Conservation (phyloP, 2,888 invertebrate species). For the Plusia festucae region DNA sequence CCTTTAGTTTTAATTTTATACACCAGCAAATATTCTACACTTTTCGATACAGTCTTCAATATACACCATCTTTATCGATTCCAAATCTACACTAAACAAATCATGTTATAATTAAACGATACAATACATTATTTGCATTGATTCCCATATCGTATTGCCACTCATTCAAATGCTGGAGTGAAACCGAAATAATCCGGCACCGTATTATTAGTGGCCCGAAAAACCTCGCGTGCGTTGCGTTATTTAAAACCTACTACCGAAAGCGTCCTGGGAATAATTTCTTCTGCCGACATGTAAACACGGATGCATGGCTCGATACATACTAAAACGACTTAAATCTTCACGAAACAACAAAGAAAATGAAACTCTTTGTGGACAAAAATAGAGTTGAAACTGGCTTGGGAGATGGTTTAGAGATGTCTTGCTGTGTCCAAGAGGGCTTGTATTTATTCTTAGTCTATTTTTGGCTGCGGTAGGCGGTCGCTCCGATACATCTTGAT, state of each 20-base stretch:
- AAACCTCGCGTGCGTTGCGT: conserved; percentile 63
- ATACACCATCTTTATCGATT: not conserved
- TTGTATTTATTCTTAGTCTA: conserved; percentile 74
- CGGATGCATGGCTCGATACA: conserved; percentile 57
- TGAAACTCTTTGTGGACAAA: not conserved
- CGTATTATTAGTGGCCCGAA: conserved; percentile 61
- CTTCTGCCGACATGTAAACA: conserved; percentile 82
- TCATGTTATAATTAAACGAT: not conserved
- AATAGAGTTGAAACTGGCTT: conserved; percentile 35
- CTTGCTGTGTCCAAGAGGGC: conserved; percentile 22
- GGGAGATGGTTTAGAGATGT: conserved; percentile 11
- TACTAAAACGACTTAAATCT: conserved; percentile 43
- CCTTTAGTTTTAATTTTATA: no score
- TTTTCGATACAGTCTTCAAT: not conserved
- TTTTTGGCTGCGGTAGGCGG: conserved; percentile 89
- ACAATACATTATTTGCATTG: not conserved
- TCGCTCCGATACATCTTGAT: conserved; percentile 80
- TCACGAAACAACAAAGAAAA: conserved; percentile 10
- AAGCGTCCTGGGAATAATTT: conserved; percentile 79
- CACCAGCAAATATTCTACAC: no score
- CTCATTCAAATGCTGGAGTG: conserved; percentile 35
- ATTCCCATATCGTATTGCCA: conserved; percentile 1
- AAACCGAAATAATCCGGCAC: conserved; percentile 39
- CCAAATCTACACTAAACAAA: not conserved
- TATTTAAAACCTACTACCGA: conserved; percentile 74